These are phyloP conservation scores for Pachyrhynchus sulphureomaculatus DNA, from an alignment of 1,140 invertebrate genomes.

Conservation along the genomic window DNA sequence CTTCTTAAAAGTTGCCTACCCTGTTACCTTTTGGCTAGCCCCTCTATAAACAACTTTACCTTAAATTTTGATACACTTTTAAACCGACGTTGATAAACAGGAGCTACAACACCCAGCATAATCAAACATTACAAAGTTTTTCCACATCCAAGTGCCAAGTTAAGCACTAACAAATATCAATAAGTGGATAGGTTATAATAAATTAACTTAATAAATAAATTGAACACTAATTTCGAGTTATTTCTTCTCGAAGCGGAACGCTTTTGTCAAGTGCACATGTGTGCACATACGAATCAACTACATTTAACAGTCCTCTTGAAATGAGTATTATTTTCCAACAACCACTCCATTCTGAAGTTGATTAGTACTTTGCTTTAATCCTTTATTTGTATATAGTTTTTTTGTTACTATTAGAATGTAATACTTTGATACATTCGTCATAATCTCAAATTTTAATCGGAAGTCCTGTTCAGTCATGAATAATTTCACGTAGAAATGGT, in stretches of 20 bases:
- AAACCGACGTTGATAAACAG: no score
- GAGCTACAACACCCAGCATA: no score
- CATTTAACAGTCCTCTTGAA: slow-evolving; percentile 21
- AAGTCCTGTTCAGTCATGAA: neutral
- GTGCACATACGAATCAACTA: neutral
- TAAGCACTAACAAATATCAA: neutral
- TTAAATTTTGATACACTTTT: no score
- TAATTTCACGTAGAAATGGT: no score
- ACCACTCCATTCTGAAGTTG: slow-evolving; percentile 27
- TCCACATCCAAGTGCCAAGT: neutral
- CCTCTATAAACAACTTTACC: no score
- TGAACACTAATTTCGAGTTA: slow-evolving; percentile 6
- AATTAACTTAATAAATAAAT: slow-evolving; percentile 6
- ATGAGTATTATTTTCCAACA: slow-evolving; percentile 15
- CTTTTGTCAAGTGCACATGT: slow-evolving; percentile 16
- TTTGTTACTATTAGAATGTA: neutral
- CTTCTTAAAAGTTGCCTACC: no score
- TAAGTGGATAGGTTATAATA: slow-evolving; percentile 4
- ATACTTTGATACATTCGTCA: neutral
- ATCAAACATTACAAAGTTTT: no score
- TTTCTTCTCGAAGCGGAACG: slow-evolving; percentile 1
- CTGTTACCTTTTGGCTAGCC: no score
- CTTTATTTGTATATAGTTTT: neutral
- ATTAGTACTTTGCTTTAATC: slow-evolving; percentile 9
- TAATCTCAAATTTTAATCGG: neutral